These are phyloP conservation scores for Ariopsis seemanni DNA, from an alignment of 2,113 vertebrate species.

Conservation along the genomic window DNA sequence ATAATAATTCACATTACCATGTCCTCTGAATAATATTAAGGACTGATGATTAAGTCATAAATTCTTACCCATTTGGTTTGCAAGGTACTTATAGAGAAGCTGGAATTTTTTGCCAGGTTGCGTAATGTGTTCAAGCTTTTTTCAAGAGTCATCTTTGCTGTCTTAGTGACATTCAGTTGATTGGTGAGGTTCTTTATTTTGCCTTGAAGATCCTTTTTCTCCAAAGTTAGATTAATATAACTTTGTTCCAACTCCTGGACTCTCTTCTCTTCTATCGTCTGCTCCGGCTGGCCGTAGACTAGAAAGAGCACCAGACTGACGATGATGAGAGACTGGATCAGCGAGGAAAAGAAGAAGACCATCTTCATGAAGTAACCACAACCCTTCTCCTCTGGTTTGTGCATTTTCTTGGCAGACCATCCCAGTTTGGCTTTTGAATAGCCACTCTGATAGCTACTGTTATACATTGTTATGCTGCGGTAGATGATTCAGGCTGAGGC, in stretches of 20 bases:
- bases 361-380: slow-evolving; percentile 85
- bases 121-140: slow-evolving; percentile 41
- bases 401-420: slow-evolving; percentile 64
- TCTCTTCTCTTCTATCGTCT: slow-evolving; percentile 64
- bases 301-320: slow-evolving; percentile 91
- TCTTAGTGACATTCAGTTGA: slow-evolving; percentile 71
- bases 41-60: neutral
- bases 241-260: slow-evolving; percentile 74
- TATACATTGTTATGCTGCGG: slow-evolving; percentile 71
- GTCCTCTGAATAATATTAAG: neutral
- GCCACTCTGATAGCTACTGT: slow-evolving; percentile 69
- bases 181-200: slow-evolving; percentile 70
- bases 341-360: slow-evolving; percentile 88
- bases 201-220: slow-evolving; percentile 56
- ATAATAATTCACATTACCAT: neutral
- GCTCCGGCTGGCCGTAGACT: slow-evolving; percentile 82
- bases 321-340: slow-evolving; percentile 93
- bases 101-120: slow-evolving; percentile 52
- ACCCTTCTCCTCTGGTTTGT: slow-evolving; percentile 65
- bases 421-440: slow-evolving; percentile 72
- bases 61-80: slow-evolving; percentile 52
- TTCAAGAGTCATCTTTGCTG: slow-evolving; percentile 55
- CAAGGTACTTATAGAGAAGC: neutral
- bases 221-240: slow-evolving; percentile 65
- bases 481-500: neutral